These are phyloP conservation scores for Criorhina ranunculi DNA, from an alignment of 2,888 invertebrate species.

Conservation along the genomic window DNA sequence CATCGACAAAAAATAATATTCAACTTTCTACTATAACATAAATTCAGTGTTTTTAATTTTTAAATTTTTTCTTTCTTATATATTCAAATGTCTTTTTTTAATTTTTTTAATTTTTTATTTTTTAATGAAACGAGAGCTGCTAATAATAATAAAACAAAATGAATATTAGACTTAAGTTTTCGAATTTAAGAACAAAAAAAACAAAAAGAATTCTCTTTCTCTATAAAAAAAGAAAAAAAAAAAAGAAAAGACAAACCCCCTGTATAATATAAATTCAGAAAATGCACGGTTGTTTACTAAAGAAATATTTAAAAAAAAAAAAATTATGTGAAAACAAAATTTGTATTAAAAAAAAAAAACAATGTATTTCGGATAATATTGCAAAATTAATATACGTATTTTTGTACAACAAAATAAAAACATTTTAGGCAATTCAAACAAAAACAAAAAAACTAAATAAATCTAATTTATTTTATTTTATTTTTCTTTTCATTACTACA, in stretches of 20 bases:
- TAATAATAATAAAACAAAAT: constrained; percentile 1
- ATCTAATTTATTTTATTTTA: constrained; percentile 15
- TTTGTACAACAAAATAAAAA: constrained; percentile 69
- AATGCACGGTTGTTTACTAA: constrained; percentile 78
- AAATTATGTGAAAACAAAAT: constrained; percentile 64
- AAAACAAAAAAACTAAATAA: too few relatives aligned
- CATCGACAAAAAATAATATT: constrained; percentile 82
- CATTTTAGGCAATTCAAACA: constrained; percentile 61
- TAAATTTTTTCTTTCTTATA: constrained; percentile 9
- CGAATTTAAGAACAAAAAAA: constrained; percentile 57
- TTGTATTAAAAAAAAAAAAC: constrained; percentile 54
- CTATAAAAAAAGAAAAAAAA: constrained; percentile 51
- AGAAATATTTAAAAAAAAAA: constrained; percentile 49
- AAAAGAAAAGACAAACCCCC: constrained; percentile 54
- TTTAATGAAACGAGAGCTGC: constrained; percentile 30
- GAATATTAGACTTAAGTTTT: constrained; percentile 49
- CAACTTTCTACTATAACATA: constrained; percentile 82
- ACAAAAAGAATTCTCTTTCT: constrained; percentile 45
- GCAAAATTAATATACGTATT: constrained; percentile 73
- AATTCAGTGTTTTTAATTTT: constrained; percentile 35
- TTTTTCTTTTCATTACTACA: neutral
- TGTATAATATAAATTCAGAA: constrained; percentile 73
- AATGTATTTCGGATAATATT: constrained; percentile 68
- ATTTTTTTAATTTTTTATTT: constrained; percentile 35
- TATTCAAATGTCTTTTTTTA: too few relatives aligned